Evolutionary conservation across 2,797 vertebrate genomes (phyloP).

Genomic region (Chaenodraco wilsoni): DNA sequence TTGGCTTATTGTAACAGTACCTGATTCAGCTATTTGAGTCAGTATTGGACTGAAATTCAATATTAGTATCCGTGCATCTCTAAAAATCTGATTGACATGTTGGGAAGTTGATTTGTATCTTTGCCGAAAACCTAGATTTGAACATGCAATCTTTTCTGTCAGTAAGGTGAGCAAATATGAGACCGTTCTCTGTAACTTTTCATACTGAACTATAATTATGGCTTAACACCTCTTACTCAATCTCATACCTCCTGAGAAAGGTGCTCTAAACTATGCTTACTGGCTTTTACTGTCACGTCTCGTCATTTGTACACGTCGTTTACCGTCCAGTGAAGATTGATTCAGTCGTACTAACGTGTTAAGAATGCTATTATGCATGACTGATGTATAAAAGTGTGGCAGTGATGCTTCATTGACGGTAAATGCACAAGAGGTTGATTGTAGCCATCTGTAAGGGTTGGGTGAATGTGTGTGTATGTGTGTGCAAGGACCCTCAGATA

Average conservation of each 20-base stretch:
- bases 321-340: slow-evolving; percentile 22
- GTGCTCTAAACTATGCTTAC: slow-evolving; percentile 44
- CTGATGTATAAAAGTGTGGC: slow-evolving; percentile 22
- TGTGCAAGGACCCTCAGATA: slow-evolving; percentile 24
- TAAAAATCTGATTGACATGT: not conserved
- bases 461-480: slow-evolving; percentile 21
- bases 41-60: too few relatives aligned
- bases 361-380: slow-evolving; percentile 49
- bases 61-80: too few relatives aligned
- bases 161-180: slow-evolving; percentile 22
- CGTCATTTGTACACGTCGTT: slow-evolving; percentile 41
- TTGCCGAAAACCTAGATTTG: not conserved
- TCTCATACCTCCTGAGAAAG: slow-evolving; percentile 25
- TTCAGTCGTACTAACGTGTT: slow-evolving; percentile 41
- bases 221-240: slow-evolving; percentile 51
- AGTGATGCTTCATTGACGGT: slow-evolving; percentile 42
- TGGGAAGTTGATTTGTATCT: not conserved
- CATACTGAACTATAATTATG: slow-evolving; percentile 58
- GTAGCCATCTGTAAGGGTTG: slow-evolving; percentile 37
- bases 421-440: slow-evolving; percentile 57
- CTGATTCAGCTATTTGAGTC: too few relatives aligned
- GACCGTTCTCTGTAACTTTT: slow-evolving; percentile 25
- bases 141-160: slow-evolving; percentile 20
- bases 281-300: slow-evolving; percentile 41
- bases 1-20: not conserved